phyloP scores from a whole-genome alignment of 1,140 invertebrate genomes.

The Ceratoteleas bidentatus region DNA sequence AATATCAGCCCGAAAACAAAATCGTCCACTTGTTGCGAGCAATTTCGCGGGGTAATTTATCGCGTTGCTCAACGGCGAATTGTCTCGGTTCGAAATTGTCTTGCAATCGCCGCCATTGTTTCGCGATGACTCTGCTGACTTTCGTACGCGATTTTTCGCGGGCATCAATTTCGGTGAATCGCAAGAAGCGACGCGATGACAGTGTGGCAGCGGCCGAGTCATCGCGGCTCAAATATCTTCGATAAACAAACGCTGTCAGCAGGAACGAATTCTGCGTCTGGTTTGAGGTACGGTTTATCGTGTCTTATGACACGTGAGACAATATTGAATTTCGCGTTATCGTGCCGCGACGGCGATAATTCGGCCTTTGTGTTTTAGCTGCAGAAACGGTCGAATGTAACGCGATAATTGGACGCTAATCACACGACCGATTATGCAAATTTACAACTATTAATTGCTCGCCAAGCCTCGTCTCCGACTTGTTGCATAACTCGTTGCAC shows the following conservation, averaged over 20 bases:
- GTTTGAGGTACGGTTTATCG: conserved; percentile 12
- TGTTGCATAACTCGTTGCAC: conserved; percentile 6
- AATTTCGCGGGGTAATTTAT: too few relatives aligned
- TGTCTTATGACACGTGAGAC: conserved; percentile 28
- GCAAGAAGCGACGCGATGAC: too few relatives aligned
- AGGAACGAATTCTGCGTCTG: conserved; percentile 16
- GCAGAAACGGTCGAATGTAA: conserved; percentile 14
- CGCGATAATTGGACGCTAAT: conserved; percentile 43
- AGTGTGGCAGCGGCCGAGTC: too few relatives aligned
- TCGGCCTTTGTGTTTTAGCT: conserved; percentile 37
- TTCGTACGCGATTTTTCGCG: too few relatives aligned
- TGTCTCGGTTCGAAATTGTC: too few relatives aligned
- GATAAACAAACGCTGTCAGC: background rate
- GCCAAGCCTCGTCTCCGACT: conserved; percentile 2
- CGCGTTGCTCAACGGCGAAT: too few relatives aligned
- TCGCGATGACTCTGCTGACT: too few relatives aligned
- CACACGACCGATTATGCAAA: conserved; percentile 19
- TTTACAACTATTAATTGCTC: conserved; percentile 12
- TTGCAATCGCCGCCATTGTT: too few relatives aligned
- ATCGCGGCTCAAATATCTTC: background rate
- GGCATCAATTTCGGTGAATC: too few relatives aligned
- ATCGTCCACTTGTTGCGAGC: too few relatives aligned
- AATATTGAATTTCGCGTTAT: conserved; percentile 56
- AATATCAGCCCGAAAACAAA: too few relatives aligned
- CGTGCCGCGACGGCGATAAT: conserved; percentile 19